Evolutionary conservation across 2,113 vertebrate genomes (phyloP), one percentile per base, ranked within the genome.

Genomic region (Equus quagga): DNA sequence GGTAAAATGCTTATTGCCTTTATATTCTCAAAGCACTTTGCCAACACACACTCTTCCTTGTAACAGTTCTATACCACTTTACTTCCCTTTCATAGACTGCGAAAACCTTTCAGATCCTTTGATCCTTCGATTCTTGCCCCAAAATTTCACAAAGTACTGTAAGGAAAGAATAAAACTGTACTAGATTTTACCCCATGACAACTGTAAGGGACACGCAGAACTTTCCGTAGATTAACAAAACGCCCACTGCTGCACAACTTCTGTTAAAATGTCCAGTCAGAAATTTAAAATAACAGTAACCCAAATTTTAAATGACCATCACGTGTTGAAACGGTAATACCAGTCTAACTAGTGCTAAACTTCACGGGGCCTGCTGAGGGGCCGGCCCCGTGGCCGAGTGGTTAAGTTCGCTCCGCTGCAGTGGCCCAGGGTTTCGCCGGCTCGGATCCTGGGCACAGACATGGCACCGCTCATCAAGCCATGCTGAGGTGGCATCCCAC

Each of bases 271-370:
- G 26, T 36, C 33, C n/a, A 73, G 8, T 72, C 21, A 73, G 64
- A 70, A 85, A 58, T 58, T 85, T 56, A 60, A 36, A 84, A n/a
- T 49, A 91, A 49, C 44, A 84, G 9, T 62, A 72, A 65, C 5
- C 91, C 36, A 94, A 60, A 94, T 91, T 60, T 67, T 9, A 91
- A 96, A 76, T 81, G 67, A 82, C 28, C 23, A 87, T 12, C 56
- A 91, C 11, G 23, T 8, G 13, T n/a, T 88, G 14, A 82, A 60
- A 81, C 3, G 4, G 24, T 26, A 81, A 17, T 73, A 86, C 2
- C 23, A 85, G 17, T 46, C 41, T 91, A 67, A 44, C 62, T 24
- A 67, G 41, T n/a, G 33, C 18, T 76, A 44, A 91, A 64, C 54
- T 64, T 51, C 24, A 14, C 19, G 2, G 36, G 36, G 36, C 36